A percentile compares a stretch with the other conserved stretches of the same genome.
Evolutionary conservation across 2,888 invertebrate genomes (phyloP).

Genomic region (Mimachlamys varia): DNA sequence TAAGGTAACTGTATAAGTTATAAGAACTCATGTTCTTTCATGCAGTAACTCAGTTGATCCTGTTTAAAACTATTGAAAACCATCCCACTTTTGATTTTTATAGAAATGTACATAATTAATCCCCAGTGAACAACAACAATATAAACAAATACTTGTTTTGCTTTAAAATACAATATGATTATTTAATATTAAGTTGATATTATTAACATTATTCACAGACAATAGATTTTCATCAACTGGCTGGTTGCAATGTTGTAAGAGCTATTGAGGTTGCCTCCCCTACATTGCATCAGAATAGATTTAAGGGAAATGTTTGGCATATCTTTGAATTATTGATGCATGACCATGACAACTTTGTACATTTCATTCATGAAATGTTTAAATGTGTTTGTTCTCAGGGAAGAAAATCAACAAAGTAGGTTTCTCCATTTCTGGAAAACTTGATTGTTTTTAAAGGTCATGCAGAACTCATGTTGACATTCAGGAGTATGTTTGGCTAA

Average conservation of each 20-base stretch:
- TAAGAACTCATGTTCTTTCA: too few relatives aligned
- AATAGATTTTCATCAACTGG: too few relatives aligned
- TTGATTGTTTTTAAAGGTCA: background rate
- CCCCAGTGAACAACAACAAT: too few relatives aligned
- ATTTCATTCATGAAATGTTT: background rate
- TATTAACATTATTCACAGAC: too few relatives aligned
- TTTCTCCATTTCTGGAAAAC: background rate
- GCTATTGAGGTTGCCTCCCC: background rate
- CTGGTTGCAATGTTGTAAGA: background rate
- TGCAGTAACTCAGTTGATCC: too few relatives aligned
- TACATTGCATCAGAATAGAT: background rate
- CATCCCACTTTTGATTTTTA: too few relatives aligned
- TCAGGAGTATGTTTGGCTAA: conserved; percentile 2
- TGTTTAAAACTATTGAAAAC: too few relatives aligned
- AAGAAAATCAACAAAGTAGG: background rate
- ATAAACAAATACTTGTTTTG: too few relatives aligned
- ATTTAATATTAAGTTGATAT: too few relatives aligned
- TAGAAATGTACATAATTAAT: too few relatives aligned
- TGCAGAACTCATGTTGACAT: background rate
- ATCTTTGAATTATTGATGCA: background rate
- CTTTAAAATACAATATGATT: too few relatives aligned
- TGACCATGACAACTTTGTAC: background rate
- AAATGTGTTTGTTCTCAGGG: background rate
- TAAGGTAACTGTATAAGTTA: too few relatives aligned
- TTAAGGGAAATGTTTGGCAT: background rate